A percentile compares a stretch with the other conserved stretches of the same genome.
phyloP scores from a whole-genome alignment of 1,140 invertebrate genomes.

The Archivesica marissinica region DNA sequence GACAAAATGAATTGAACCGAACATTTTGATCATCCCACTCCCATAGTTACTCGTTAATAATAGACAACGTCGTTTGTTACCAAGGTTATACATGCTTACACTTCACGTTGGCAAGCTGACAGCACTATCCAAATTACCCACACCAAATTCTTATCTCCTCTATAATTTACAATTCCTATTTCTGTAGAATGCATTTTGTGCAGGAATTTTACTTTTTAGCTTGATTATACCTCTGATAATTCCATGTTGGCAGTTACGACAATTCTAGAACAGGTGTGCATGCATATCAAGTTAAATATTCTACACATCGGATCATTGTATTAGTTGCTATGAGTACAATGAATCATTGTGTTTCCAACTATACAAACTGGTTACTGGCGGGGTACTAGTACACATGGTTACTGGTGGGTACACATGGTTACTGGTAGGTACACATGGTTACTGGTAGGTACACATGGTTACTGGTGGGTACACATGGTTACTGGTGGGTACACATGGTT shows the following conservation, averaged over 20 bases:
- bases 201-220: not conserved
- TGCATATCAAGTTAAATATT: not conserved
- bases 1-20: not conserved
- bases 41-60: not conserved
- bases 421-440: too few relatives aligned
- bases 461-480: too few relatives aligned
- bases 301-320: too few relatives aligned
- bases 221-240: too few relatives aligned
- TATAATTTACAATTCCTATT: not conserved
- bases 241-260: not conserved
- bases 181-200: slow-evolving; percentile 23
- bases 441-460: too few relatives aligned
- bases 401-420: too few relatives aligned
- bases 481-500: too few relatives aligned
- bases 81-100: slow-evolving; percentile 21
- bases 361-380: too few relatives aligned
- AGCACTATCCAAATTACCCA: not conserved
- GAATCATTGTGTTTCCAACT: too few relatives aligned
- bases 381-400: too few relatives aligned
- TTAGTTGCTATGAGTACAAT: too few relatives aligned
- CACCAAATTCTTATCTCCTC: not conserved
- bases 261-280: not conserved
- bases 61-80: slow-evolving; percentile 9
- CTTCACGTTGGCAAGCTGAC: slow-evolving; percentile 19
- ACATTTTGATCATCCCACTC: not conserved